A percentile compares a stretch with the other conserved stretches of the same genome.
Evolutionary conservation across 2,113 vertebrate genomes (phyloP).

Genomic region (Protobothrops mucrosquamatus): DNA sequence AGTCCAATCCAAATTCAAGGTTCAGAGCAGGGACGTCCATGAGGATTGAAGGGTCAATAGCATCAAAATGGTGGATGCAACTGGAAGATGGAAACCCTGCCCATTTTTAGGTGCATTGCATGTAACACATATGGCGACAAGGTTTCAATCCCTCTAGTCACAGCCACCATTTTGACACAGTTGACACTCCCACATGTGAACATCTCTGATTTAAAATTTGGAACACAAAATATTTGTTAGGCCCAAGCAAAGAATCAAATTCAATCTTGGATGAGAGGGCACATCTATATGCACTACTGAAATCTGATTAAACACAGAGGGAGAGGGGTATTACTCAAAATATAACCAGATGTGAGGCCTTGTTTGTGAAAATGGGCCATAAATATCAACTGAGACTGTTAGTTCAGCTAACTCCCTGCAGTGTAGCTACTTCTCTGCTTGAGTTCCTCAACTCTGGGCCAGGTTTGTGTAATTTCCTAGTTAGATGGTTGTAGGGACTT

Average conservation of each 20-base stretch:
- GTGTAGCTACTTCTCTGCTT: neutral
- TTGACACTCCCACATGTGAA: neutral
- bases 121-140: neutral
- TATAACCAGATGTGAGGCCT: neutral
- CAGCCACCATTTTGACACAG: neutral
- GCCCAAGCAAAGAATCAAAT: neutral
- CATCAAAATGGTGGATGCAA: neutral
- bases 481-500: neutral
- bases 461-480: neutral
- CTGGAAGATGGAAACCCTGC: neutral
- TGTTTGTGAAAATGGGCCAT: neutral
- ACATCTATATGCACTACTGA: neutral
- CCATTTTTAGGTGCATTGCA: neutral
- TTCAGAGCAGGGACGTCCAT: neutral
- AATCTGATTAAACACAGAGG: neutral
- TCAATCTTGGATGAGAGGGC: neutral
- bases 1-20: neutral
- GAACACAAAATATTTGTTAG: neutral
- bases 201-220: neutral
- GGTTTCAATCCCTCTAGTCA: neutral
- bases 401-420: neutral
- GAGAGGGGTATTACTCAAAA: neutral
- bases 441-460: neutral
- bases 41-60: neutral
- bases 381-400: neutral